A percentile compares a stretch with the other conserved stretches of the same genome.
phyloP scores from a whole-genome alignment of 2,797 vertebrate species.

The Gymnoscopelus microlampas region DNA sequence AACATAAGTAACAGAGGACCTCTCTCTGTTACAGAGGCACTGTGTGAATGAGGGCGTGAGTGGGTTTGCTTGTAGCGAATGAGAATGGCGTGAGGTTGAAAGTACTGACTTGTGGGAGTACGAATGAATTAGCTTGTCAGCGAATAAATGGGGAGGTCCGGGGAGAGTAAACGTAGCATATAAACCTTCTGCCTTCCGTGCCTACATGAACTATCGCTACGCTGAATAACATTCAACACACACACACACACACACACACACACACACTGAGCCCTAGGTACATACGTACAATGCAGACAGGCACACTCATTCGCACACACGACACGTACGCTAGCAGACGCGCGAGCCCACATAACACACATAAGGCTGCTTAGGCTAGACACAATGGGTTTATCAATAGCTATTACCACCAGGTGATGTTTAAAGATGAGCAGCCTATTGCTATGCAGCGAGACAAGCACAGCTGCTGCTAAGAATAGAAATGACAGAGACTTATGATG shows the following conservation, averaged over 20 bases:
- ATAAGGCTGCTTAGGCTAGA: background rate
- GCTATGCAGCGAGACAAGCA: constrained; percentile 55
- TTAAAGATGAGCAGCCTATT: constrained; percentile 63
- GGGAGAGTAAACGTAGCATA: background rate
- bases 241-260: background rate
- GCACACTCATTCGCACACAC: constrained; percentile 5
- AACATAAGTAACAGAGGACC: no score
- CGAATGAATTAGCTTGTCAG: no score
- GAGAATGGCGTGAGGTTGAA: no score
- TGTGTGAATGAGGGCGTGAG: no score
- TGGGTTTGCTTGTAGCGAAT: no score
- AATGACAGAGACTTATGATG: constrained; percentile 38
- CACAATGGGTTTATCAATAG: background rate
- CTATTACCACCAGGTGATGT: constrained; percentile 37
- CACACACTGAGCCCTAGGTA: background rate
- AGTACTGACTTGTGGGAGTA: no score
- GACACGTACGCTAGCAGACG: constrained; percentile 1
- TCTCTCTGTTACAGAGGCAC: no score
- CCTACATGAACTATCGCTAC: background rate
- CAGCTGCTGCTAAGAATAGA: constrained; percentile 59
- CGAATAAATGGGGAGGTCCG: no score
- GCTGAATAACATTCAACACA: background rate
- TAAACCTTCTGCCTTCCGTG: constrained; percentile 12
- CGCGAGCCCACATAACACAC: background rate
- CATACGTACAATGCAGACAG: constrained; percentile 6